phyloP scores from a whole-genome alignment of 2,113 vertebrate genomes.

The Prionailurus viverrinus region DNA sequence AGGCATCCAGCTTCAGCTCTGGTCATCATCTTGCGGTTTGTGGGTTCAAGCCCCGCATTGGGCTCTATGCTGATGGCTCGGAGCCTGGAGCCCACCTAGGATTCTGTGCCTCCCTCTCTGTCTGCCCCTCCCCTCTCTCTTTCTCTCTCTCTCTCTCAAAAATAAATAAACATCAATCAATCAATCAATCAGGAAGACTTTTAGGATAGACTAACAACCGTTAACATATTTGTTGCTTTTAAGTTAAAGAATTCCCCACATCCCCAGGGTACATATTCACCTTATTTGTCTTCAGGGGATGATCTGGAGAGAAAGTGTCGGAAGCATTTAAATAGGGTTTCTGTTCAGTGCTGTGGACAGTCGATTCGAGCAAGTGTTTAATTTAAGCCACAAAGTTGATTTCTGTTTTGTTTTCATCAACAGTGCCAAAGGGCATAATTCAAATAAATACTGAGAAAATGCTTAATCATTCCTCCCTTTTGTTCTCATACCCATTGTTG shows the following conservation, averaged over 20 bases:
- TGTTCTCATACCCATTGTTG: slow-evolving; percentile 41
- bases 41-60: no score
- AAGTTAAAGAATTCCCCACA: background rate
- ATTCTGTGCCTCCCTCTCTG: no score
- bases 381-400: slow-evolving; percentile 33
- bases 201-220: background rate
- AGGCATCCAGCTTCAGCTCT: no score
- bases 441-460: slow-evolving; percentile 45
- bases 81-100: no score
- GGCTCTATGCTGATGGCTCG: no score
- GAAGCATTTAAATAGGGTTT: background rate
- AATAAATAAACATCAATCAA: no score
- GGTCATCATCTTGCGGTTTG: no score
- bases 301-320: background rate
- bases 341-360: background rate
- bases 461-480: slow-evolving; percentile 59
- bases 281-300: background rate
- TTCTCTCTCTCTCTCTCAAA: no score
- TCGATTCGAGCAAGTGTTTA: background rate
- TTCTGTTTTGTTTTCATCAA: slow-evolving; percentile 46
- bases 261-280: background rate
- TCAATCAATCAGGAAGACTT: background rate
- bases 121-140: no score
- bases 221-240: background rate
- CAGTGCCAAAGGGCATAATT: slow-evolving; percentile 18